Evolutionary conservation across 2,113 vertebrate species (phyloP), one percentile per base, ranked within the genome.

Genomic region (Eptesicus fuscus): DNA sequence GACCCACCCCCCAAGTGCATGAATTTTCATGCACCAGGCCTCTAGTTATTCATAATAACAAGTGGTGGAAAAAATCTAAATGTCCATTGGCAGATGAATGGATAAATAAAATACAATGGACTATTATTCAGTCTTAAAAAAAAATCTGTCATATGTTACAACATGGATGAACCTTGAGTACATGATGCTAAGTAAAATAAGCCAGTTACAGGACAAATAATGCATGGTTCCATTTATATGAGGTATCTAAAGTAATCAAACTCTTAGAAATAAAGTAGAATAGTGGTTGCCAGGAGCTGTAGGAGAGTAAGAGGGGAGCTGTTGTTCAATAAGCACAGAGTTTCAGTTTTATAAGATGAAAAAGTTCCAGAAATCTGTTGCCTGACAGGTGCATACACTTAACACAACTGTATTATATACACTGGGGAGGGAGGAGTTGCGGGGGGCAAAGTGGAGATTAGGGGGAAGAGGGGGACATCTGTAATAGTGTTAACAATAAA

Each of bases 261-360:
- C 5, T 70, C 28, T 47, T 44, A 59, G 37, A 89, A 69, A 90
- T 32, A 78, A 78, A 90, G 49, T 49, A 61, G 22, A 71, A 79
- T 35, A 22, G 37, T 69, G 74, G 17, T 44, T 91, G 53, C 37
- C 44, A 93, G 61, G 18, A 70, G 14, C 20, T 40, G 12, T 20
- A 40, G 37, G 47, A 59, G 8, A 20, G 22, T 28, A 13, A 37
- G 87, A 53, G n/a, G 32, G 30, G 11, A 71, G 18, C 61, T 56
- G 53, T 44, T 74, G 17, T 61, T 71, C 44, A 71, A 32, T 42
- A 28, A 44, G 32, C 12, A 63, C 8, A 90, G 61, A 87, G 69
- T 56, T 90, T 93, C 78, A 94, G 51, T 56, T 83, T n/a, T 87
- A 17, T n/a, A 87, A 87, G 22, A 71, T 40, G 22, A 86, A 80